phyloP scores from a whole-genome alignment of 2,113 vertebrate species.

The Syrmaticus mikado region DNA sequence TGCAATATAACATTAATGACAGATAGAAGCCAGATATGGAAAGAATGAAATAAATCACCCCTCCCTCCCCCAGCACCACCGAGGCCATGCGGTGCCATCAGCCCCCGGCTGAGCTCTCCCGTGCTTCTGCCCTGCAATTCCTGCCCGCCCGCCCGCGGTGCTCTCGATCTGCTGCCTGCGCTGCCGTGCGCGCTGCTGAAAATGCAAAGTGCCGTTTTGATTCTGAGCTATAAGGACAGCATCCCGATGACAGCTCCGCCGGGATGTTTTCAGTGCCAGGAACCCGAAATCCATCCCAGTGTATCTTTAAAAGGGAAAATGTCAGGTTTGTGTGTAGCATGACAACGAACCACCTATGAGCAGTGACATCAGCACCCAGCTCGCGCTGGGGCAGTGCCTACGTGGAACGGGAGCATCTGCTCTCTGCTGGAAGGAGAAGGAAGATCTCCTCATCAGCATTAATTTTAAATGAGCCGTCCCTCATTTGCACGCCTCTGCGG shows the following conservation, averaged over 20 bases:
- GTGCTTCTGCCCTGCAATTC: too few species aligned
- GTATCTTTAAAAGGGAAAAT: conserved; percentile 46
- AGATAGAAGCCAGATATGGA: conserved; percentile 49
- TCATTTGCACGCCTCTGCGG: conserved; percentile 63
- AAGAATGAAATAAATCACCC: conserved; percentile 5
- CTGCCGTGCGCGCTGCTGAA: not conserved
- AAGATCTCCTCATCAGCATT: conserved; percentile 77
- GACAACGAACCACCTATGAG: conserved; percentile 57
- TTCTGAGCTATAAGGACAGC: not conserved
- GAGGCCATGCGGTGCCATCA: conserved; percentile 13
- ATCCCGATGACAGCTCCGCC: not conserved
- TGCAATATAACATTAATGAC: conserved; percentile 50
- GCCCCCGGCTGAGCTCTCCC: not conserved
- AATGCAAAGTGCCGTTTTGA: conserved; percentile 39
- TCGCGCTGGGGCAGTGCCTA: conserved; percentile 44
- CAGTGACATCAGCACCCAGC: conserved; percentile 39
- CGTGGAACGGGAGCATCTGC: conserved; percentile 58
- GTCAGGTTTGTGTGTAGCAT: conserved; percentile 41
- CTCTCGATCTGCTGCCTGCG: too few species aligned
- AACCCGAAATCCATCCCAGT: not conserved
- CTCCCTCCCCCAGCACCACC: not conserved
- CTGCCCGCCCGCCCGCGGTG: too few species aligned
- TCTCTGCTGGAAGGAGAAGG: conserved; percentile 74
- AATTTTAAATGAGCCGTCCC: conserved; percentile 74
- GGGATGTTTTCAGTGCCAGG: not conserved